Base-by-base conservation (phyloP, 2,888 invertebrate genomes). In the Abscondita cerata region DNA sequence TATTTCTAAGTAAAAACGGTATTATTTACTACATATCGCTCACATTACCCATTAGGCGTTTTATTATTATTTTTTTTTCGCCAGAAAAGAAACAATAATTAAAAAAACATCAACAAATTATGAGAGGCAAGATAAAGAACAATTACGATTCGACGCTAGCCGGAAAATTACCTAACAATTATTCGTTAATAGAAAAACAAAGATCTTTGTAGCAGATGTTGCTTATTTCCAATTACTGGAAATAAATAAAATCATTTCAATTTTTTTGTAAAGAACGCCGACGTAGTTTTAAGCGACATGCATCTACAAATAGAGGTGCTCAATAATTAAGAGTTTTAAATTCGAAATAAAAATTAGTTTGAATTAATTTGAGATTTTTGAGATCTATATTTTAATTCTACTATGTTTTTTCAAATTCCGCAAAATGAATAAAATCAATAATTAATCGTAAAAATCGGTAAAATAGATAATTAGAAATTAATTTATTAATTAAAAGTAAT, bases 171-270 rank as follows among this genome's bases (percentile, higher is more conserved):
- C 25, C 25, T 25, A 25, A 25, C 6, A 4, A 25, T 25, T n/a
- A n/a, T n/a, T n/a, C n/a, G n/a, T n/a, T n/a, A n/a, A n/a, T n/a
- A n/a, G n/a, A n/a, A n/a, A n/a, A n/a, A n/a, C n/a, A 54, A 40
- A 54, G 25, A 20, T 31, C 19, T 34, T 5, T 38, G 56, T 25
- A 2, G 25, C 31, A 41, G 18, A 18, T 16, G 44, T 44, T 11
- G 44, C 44, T 44, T 44, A 18, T 38, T 9, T 33, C 38, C 62
- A 50, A 34, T 62, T 62, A 62, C 62, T 62, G 62, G 15, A 62
- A 62, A 61, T 16, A 61, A 54, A 55, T 34, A 20, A 56, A 12
- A 52, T 19, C 16, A 40, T 19, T 20, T 15, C 20, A 51, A 34
- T 36, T 51, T 16, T 12, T 4, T 16, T 13, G 12, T 4, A 38